Conservation (phyloP, 2,113 vertebrate genomes). For the Panurus biarmicus region DNA sequence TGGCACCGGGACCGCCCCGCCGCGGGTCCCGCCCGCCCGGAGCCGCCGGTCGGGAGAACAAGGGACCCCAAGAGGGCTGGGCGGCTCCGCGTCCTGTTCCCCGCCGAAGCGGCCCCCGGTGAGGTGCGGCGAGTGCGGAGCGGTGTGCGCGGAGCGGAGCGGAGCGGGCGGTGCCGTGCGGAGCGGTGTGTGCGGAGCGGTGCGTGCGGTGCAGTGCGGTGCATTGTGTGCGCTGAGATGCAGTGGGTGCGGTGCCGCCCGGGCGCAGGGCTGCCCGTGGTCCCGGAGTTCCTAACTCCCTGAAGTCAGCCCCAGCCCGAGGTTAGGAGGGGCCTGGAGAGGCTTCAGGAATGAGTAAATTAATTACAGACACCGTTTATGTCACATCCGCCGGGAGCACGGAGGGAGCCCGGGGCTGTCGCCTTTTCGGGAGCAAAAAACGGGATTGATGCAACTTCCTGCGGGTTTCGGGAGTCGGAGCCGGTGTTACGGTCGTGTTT, state of each 20-base stretch:
- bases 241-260: background rate
- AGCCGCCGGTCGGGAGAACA: background rate
- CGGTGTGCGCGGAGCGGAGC: background rate
- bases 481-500: background rate
- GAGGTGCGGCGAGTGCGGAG: background rate
- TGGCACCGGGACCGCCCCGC: background rate
- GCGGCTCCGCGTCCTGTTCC: background rate
- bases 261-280: background rate
- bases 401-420: background rate
- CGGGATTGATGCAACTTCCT: background rate
- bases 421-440: background rate
- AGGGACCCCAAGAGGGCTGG: background rate
- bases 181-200: too few relatives aligned
- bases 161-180: background rate
- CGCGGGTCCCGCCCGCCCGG: background rate
- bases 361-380: background rate
- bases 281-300: background rate
- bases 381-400: conserved; percentile 31
- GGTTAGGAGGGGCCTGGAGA: conserved; percentile 18
- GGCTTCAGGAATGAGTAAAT: conserved; percentile 5
- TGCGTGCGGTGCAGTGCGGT: background rate
- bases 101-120: background rate
- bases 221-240: background rate
- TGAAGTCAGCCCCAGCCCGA: background rate
- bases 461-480: background rate